Base-by-base conservation (phyloP, 2,113 vertebrate species). In the Carlito syrichta region DNA sequence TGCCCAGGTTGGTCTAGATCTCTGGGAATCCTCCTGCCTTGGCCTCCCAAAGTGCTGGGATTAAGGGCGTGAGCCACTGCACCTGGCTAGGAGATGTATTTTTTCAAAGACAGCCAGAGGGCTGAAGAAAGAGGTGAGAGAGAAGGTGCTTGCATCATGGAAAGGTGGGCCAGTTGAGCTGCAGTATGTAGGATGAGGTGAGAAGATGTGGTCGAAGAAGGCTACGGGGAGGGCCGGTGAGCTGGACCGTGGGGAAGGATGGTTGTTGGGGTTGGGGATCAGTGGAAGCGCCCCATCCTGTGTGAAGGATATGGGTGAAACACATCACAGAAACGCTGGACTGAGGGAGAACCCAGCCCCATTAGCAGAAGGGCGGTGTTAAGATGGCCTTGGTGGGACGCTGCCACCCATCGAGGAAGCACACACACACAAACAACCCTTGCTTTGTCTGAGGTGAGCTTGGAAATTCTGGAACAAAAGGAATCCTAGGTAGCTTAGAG, bases 181-280 rank as follows among this genome's bases (percentile, higher is more conserved):
- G 10, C 19, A 16, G 38, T 1, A 0, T 23, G 5, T 2, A 52
- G 69, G 50, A 3, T 38, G 38, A 25, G 66, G 58, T 14, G 43
- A 10, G 27, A 5, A 19, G 62, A 78, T 9, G 50, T 11, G 68
- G 68, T 83, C 60, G 76, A 32, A 32, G 68, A 6, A 52, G 71
- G 48, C 1, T 30, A 16, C 0, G 9, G 38, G 19, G n/a, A 30
- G 14, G 20, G 35, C 63, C 1, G 1, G 43, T 13, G 48, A 60
- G 27, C 50, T 1, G 14, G 48, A 16, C 32, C 32, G 14, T 3
- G 9, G 19, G 40, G 16, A 4, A 13, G 32, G 54, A 7, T 35
- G 76, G 0, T 3, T 30, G 32, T 48, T 23, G n/a, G 27, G 68
- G 16, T 3, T 32, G 38, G 60, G 62, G 7, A 8, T 23, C 38